Evolutionary conservation across 2,113 vertebrate species (phyloP), one percentile per base, ranked within the genome.

Genomic region (Oreochromis tanganicae): DNA sequence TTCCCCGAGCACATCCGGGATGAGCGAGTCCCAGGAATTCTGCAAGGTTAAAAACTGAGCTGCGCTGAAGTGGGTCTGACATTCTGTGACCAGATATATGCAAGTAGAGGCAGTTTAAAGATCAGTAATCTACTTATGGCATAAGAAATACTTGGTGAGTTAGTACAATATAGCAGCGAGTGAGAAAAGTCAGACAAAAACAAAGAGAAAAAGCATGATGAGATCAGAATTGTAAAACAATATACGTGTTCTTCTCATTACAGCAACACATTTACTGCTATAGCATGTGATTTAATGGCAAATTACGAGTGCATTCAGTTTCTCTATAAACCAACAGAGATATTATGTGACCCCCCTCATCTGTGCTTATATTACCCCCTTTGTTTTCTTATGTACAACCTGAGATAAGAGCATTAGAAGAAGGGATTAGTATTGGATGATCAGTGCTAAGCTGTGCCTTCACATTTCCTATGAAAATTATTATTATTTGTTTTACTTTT

Each of bases 81-180:
- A 87, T 85, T 90, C 82, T 73, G 66, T 89, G 46, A 85, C 38
- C 19, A 66, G 73, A 85, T 81, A 46, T 36, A 83, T 71, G 71
- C 38, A 87, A 82, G 80, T 61, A 88, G 88, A 94, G 87, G 89
- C 91, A 93, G 91, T 90, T 90, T 91, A 63, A 88, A 83, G 80
- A 59, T 93, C 85, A 43, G 83, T 93, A 88, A 94, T 94, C 92
- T 93, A 90, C 68, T 88, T 34, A 63, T 90, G 94, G 94, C 93
- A 83, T 90, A 73, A 85, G 50, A 90, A 87, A 91, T 41, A 86
- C 89, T 92, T 90, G 89, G 83, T 89, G 90, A 73, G 85, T 91
- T 87, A 89, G 32, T 90, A 82, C 54, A 57, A 84, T 27, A 82
- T 93, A 95, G 94, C 94, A 95, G 92, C 91, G n/a, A 85, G 87